Evolutionary conservation across 2,888 invertebrate species (phyloP).

Genomic region (Diarsia brunnea): DNA sequence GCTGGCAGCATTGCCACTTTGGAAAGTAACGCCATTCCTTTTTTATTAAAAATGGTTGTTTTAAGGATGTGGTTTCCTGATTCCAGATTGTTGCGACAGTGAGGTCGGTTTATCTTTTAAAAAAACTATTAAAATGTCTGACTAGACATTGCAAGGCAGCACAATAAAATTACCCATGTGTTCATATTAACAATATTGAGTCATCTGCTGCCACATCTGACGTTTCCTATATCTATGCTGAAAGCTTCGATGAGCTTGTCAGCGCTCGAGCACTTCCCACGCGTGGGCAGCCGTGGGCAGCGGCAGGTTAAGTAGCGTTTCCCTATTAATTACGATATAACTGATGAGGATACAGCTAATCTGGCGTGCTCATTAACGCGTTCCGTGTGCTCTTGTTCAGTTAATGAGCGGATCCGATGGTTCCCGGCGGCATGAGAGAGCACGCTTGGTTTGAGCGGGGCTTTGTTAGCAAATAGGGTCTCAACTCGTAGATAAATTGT

Average conservation of each 20-base stretch:
- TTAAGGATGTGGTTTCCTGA: not conserved
- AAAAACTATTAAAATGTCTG: not conserved
- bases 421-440: not conserved
- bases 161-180: not conserved
- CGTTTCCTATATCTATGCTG: conserved; percentile 3
- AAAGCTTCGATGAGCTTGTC: not conserved
- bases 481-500: not conserved
- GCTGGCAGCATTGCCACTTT: no score
- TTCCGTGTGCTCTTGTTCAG: conserved; percentile 10
- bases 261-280: conserved; percentile 8
- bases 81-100: not conserved
- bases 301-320: conserved; percentile 42
- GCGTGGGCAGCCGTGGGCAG: conserved; percentile 27
- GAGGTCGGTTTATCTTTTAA: not conserved
- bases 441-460: not conserved
- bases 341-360: conserved; percentile 50
- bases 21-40: no score
- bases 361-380: conserved; percentile 29
- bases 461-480: not conserved
- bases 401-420: conserved; percentile 20
- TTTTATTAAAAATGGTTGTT: not conserved
- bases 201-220: not conserved
- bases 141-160: not conserved
- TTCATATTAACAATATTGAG: not conserved
- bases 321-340: conserved; percentile 41